These are phyloP conservation scores for Numida meleagris DNA, from an alignment of 2,113 vertebrate species.

Conservation along the genomic window DNA sequence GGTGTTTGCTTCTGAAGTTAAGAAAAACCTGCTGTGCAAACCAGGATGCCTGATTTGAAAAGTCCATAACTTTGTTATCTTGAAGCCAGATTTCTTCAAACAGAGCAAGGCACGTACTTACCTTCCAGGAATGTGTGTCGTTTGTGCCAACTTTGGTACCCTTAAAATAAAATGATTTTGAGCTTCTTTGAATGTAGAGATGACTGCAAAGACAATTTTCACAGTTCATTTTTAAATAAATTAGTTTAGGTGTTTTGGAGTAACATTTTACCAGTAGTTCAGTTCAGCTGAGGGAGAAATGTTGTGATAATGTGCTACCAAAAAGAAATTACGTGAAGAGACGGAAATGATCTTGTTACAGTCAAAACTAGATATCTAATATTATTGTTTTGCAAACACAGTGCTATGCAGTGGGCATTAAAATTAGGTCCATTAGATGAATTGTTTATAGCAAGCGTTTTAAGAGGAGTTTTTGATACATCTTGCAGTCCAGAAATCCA, in stretches of 20 bases:
- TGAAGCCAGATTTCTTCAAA: constrained; percentile 45
- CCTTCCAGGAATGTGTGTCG: constrained; percentile 12
- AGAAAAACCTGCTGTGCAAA: constrained; percentile 64
- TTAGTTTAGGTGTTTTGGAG: background rate
- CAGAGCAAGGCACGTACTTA: constrained; percentile 8
- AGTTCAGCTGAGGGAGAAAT: fast-evolving
- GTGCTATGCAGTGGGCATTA: background rate
- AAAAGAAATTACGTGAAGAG: background rate
- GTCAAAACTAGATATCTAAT: background rate
- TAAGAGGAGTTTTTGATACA: background rate
- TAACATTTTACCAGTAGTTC: background rate
- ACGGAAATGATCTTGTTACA: background rate
- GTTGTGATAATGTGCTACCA: background rate
- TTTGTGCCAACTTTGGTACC: constrained; percentile 11
- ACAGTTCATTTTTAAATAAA: background rate
- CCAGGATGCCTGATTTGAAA: constrained; percentile 54
- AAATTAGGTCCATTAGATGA: background rate
- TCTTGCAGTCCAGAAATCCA: background rate
- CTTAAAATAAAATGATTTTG: background rate
- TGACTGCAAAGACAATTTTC: background rate
- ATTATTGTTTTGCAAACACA: background rate
- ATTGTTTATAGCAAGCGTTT: background rate
- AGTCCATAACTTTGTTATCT: constrained; percentile 58
- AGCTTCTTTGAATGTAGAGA: background rate
- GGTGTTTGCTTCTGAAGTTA: constrained; percentile 68